These are phyloP conservation scores for Drosophila carrolli DNA, from an alignment of 1,140 invertebrate species.

Conservation along the genomic window DNA sequence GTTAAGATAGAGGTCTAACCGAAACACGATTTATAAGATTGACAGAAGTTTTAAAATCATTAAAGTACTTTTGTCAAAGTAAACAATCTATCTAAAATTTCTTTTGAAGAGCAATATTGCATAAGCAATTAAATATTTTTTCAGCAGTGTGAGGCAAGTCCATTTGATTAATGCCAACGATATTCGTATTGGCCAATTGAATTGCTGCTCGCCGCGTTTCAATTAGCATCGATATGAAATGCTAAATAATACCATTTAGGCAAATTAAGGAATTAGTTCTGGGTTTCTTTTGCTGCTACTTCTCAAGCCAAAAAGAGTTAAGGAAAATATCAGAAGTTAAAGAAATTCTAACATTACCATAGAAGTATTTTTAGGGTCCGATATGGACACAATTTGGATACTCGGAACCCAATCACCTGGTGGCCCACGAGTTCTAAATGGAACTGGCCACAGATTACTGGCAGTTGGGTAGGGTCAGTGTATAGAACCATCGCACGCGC, in stretches of 20 bases:
- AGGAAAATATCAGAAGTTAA: not conserved
- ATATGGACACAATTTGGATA: constrained; percentile 5
- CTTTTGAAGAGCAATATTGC: not conserved
- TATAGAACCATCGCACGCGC: constrained; percentile 45
- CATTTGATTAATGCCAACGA: constrained; percentile 26
- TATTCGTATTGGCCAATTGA: constrained; percentile 34
- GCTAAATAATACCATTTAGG: constrained; percentile 32
- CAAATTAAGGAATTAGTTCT: constrained; percentile 17
- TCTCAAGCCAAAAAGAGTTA: not conserved
- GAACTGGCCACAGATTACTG: constrained; percentile 8
- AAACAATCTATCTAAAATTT: not conserved
- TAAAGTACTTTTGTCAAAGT: not conserved
- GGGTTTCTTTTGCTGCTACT: not conserved
- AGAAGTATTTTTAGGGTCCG: not conserved
- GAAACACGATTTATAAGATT: too few relatives aligned
- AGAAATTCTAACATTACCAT: not conserved
- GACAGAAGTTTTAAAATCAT: too few relatives aligned
- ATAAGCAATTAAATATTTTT: constrained; percentile 1
- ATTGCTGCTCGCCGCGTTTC: constrained; percentile 12
- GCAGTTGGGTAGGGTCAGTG: constrained; percentile 60
- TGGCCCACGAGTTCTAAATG: constrained; percentile 23
- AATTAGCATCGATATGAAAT: constrained; percentile 15
- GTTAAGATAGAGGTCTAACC: too few relatives aligned
- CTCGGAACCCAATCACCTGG: constrained; percentile 21
- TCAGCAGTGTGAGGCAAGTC: constrained; percentile 17